Evolutionary conservation across 2,888 invertebrate species (phyloP).

Genomic region (Troides helena): DNA sequence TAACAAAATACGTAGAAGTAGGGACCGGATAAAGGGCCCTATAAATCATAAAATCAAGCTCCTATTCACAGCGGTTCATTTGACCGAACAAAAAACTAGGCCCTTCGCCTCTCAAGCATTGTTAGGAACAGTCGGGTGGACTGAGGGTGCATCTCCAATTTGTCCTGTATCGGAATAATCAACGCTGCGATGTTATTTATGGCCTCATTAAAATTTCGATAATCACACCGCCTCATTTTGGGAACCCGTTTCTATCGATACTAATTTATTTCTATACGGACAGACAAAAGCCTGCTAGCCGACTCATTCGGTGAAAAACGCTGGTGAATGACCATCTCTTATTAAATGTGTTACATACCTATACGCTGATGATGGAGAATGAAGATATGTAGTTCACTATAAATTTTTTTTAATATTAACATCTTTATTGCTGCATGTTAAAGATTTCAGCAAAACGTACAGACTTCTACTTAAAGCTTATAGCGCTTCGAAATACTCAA

Average conservation of each 20-base stretch:
- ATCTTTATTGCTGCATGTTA: background rate
- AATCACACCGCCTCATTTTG: constrained; percentile 54
- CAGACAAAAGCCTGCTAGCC: constrained; percentile 29
- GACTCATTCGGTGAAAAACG: constrained; percentile 17
- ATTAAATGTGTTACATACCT: background rate
- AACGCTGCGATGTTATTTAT: constrained; percentile 67
- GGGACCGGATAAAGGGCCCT: constrained; percentile 70
- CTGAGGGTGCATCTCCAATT: constrained; percentile 71
- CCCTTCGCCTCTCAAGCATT: constrained; percentile 59
- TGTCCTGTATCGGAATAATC: constrained; percentile 72
- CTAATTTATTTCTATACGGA: constrained; percentile 32
- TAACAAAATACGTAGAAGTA: constrained; percentile 75
- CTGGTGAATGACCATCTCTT: background rate
- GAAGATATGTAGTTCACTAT: too few relatives aligned
- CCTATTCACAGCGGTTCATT: constrained; percentile 74
- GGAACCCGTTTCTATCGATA: constrained; percentile 46
- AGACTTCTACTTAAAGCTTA: background rate
- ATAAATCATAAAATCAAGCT: constrained; percentile 80
- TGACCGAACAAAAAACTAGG: constrained; percentile 64
- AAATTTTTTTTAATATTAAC: background rate
- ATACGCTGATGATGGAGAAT: too few relatives aligned
- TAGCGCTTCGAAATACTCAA: too few relatives aligned
- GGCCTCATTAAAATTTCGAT: constrained; percentile 73
- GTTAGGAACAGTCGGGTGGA: constrained; percentile 51
- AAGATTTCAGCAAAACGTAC: background rate